Base-by-base conservation (phyloP, 1,140 invertebrate genomes). In the Anastatus disparis region DNA sequence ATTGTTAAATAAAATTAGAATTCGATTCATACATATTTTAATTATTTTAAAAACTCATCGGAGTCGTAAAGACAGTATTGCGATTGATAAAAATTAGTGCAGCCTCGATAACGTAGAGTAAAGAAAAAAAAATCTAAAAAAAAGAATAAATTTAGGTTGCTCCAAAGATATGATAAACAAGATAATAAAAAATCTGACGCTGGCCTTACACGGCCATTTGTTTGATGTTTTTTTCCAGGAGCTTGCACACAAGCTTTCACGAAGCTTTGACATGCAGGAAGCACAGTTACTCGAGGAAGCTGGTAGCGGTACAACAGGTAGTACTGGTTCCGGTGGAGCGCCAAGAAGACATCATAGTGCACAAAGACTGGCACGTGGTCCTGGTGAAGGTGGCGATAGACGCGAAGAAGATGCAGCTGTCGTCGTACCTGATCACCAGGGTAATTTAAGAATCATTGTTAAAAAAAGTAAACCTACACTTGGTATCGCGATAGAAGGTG, bases 401-500 rank as follows among this genome's bases (percentile, higher is more conserved):
- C 84, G 86, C 72, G 87, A 88, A 65, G 88, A 89, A 75, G 88
- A 90, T 80, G 88, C 89, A 61, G 89, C 89, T 73, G 85, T 91
- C 78, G 92, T 94, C 71, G 90, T 93, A 77, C 89, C 92, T 73
- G 93, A 95, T 86, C 90, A 93, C 82, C 93, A 94, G 84, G 94
- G 94, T 70, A 93, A 94, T 84, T 89, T 94, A 76, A 89, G 93
- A 78, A 93, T 95, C 77, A 93, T 91, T 70, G 93, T 95, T 72
- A 94, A 91, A 84, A 98, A 98, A 86, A 95, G 92, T 20, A 96
- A 96, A 87, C 94, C 95, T 46, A 95, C 96, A 78, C 89, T 98
- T 74, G 97, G 97, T 70, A 96, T 99, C 76, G 96, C 96, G 56
- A 98, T 99, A 77, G 96, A 98, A 88, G 97, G 97, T 69, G 97